Evolutionary conservation across 2,888 invertebrate genomes (phyloP).

Genomic region (Drosophila mercatorum): DNA sequence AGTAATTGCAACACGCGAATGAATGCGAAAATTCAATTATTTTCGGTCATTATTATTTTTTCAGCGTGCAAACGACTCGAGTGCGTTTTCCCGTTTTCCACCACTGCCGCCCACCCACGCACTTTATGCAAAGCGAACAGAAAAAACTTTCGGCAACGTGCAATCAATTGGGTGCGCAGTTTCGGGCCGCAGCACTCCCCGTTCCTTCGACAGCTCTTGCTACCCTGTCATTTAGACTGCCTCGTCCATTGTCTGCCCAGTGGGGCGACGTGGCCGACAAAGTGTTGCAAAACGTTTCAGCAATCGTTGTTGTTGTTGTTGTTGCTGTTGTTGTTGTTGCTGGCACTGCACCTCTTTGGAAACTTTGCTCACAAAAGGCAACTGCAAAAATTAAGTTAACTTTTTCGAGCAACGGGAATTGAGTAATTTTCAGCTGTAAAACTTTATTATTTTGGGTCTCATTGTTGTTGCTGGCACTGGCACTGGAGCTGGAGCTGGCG

Average conservation of each 20-base stretch:
- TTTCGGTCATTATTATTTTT: slow-evolving; percentile 70
- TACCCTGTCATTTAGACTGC: slow-evolving; percentile 45
- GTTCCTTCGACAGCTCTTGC: slow-evolving; percentile 17
- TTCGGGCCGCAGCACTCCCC: neutral
- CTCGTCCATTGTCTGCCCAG: slow-evolving; percentile 43
- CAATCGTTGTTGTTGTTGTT: slow-evolving; percentile 27
- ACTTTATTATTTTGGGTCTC: slow-evolving; percentile 71
- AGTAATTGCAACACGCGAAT: slow-evolving; percentile 72
- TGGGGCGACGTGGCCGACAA: slow-evolving; percentile 42
- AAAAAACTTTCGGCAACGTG: slow-evolving; percentile 47
- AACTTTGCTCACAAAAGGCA: slow-evolving; percentile 72
- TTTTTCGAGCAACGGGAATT: slow-evolving; percentile 75
- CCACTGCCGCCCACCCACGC: slow-evolving; percentile 32
- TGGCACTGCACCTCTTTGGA: slow-evolving; percentile 61
- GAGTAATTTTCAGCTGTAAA: slow-evolving; percentile 80
- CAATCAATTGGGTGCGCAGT: slow-evolving; percentile 64
- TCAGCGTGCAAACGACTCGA: slow-evolving; percentile 34
- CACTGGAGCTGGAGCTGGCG: slow-evolving; percentile 1
- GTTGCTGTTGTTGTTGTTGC: slow-evolving; percentile 39
- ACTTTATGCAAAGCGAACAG: slow-evolving; percentile 45
- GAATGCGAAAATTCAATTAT: slow-evolving; percentile 78
- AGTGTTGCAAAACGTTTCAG: slow-evolving; percentile 71
- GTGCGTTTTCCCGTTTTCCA: slow-evolving; percentile 54
- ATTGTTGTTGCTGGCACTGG: slow-evolving; percentile 34
- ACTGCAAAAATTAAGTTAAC: slow-evolving; percentile 78